phyloP scores from a whole-genome alignment of 2,113 vertebrate genomes.

The Oreotrochilus melanogaster region DNA sequence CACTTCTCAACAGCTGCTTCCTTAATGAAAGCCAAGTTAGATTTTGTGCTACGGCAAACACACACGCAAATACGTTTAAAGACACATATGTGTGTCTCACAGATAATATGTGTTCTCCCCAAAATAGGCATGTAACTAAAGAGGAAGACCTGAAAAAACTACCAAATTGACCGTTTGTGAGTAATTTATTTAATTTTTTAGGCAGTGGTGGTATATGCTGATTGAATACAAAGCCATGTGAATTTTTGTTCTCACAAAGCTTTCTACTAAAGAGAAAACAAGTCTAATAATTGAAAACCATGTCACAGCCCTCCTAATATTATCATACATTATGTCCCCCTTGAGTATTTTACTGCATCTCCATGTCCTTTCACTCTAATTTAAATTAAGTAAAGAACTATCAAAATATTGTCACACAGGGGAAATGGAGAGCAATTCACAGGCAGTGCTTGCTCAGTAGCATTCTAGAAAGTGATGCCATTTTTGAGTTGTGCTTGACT shows the following conservation, averaged over 20 bases:
- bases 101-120: not conserved
- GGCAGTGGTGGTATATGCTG: not conserved
- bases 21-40: not conserved
- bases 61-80: not conserved
- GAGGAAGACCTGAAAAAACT: not conserved
- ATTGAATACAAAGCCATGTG: not conserved
- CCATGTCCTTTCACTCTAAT: not conserved
- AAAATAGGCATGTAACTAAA: not conserved
- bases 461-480: not conserved
- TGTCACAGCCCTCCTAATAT: not conserved
- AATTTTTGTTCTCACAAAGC: not conserved
- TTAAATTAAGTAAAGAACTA: slow-evolving; percentile 29
- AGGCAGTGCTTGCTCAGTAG: not conserved
- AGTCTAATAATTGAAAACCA: not conserved
- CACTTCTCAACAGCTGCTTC: not conserved
- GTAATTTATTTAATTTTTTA: not conserved
- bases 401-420: not conserved
- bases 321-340: not conserved
- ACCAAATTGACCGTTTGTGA: not conserved
- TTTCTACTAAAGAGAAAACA: not conserved
- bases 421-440: not conserved
- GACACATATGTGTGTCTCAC: too few species aligned
- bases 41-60: too few species aligned
- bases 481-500: not conserved
- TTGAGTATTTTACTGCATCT: not conserved